phyloP scores from a whole-genome alignment of 1,140 invertebrate species.

The Leptinotarsa texana region DNA sequence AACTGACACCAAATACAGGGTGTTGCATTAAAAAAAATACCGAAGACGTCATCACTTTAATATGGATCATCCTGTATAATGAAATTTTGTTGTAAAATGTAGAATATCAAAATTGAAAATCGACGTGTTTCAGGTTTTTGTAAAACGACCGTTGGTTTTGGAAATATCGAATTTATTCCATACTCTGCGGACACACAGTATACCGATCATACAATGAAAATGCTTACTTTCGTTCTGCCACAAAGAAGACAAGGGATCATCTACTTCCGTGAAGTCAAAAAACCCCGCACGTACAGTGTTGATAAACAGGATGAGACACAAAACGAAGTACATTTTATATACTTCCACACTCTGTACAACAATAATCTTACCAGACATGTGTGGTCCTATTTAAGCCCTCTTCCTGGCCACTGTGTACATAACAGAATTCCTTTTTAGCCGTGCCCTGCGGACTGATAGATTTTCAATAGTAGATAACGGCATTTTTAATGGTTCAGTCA shows the following conservation, averaged over 20 bases:
- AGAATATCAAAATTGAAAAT: no score
- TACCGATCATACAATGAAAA: not conserved
- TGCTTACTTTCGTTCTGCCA: constrained; percentile 34
- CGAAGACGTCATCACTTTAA: no score
- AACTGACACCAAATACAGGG: no score
- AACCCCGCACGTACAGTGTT: constrained; percentile 32
- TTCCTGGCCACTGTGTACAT: constrained; percentile 14
- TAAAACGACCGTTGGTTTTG: no score
- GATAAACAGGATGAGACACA: constrained; percentile 24
- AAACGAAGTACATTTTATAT: constrained; percentile 30
- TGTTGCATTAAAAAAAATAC: no score
- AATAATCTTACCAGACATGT: not conserved
- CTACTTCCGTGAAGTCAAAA: constrained; percentile 47
- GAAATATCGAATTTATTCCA: no score
- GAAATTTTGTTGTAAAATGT: no score
- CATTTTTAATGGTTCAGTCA: constrained; percentile 21
- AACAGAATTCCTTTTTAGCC: constrained; percentile 15
- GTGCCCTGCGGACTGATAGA: not conserved
- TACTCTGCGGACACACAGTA: no score
- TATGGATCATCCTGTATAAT: no score
- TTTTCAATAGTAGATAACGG: constrained; percentile 15
- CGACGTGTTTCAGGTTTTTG: no score
- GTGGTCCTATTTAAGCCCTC: constrained; percentile 14
- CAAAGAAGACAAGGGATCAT: constrained; percentile 47
- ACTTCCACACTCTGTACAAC: not conserved